Conservation (phyloP, 2,113 vertebrate genomes). For the Spea bombifrons region DNA sequence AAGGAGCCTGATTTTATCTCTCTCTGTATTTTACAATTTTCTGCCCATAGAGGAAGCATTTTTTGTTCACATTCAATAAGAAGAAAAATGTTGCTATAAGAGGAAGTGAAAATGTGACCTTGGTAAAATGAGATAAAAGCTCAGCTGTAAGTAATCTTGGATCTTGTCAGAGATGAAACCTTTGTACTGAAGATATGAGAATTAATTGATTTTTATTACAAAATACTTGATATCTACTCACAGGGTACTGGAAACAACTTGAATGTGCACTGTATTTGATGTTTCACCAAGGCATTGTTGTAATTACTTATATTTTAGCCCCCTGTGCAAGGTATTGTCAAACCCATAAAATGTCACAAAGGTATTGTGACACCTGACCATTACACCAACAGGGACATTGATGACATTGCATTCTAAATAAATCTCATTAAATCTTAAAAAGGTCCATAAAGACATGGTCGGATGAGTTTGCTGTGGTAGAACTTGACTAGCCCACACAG, state of each 20-base stretch:
- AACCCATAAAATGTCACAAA: too few species aligned
- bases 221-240: constrained; percentile 24
- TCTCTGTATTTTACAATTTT: background rate
- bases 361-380: too few species aligned
- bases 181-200: constrained; percentile 10
- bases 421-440: too few species aligned
- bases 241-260: constrained; percentile 22
- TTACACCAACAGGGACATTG: too few species aligned
- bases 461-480: too few species aligned
- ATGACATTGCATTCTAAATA: too few species aligned
- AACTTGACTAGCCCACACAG: too few species aligned
- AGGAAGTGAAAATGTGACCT: constrained; percentile 1
- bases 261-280: constrained; percentile 14
- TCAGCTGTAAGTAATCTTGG: constrained; percentile 8
- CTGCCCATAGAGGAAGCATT: background rate
- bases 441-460: too few species aligned
- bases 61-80: constrained; percentile 19
- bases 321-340: background rate
- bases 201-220: constrained; percentile 19
- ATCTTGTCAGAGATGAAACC: constrained; percentile 28
- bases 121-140: constrained; percentile 21
- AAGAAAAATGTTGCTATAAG: constrained; percentile 24
- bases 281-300: background rate
- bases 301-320: constrained; percentile 1
- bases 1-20: background rate